These are phyloP conservation scores for Saccopteryx bilineata DNA, from an alignment of 2,113 vertebrate species.

Conservation along the genomic window DNA sequence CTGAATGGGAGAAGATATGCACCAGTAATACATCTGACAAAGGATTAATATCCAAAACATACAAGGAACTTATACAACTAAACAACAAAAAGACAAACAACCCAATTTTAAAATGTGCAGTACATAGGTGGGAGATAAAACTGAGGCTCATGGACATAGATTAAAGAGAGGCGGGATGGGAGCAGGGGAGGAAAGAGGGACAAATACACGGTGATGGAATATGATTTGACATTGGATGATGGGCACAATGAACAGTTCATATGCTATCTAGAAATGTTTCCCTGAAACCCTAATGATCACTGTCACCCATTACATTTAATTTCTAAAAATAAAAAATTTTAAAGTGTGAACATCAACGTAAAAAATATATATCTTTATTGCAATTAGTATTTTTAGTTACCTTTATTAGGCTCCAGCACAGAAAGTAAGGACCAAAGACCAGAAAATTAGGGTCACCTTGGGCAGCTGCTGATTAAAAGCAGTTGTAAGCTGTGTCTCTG, in stretches of 20 bases:
- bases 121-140: no score
- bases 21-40: not conserved
- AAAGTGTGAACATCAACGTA: no score
- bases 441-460: not conserved
- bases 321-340: no score
- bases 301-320: no score
- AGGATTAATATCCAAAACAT: not conserved
- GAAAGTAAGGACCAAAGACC: not conserved
- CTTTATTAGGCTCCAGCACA: not conserved
- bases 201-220: no score
- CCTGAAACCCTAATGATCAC: no score
- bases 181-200: no score
- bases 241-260: no score
- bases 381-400: not conserved
- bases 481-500: conserved; percentile 50
- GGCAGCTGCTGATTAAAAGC: conserved; percentile 20
- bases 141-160: no score
- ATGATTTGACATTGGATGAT: no score
- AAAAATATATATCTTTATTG: not conserved
- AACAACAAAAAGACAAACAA: not conserved
- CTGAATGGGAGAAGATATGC: not conserved
- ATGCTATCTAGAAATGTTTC: no score
- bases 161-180: no score
- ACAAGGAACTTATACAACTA: not conserved
- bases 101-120: not conserved